phyloP scores from a whole-genome alignment of 2,113 vertebrate species.

The Phoenicopterus ruber region DNA sequence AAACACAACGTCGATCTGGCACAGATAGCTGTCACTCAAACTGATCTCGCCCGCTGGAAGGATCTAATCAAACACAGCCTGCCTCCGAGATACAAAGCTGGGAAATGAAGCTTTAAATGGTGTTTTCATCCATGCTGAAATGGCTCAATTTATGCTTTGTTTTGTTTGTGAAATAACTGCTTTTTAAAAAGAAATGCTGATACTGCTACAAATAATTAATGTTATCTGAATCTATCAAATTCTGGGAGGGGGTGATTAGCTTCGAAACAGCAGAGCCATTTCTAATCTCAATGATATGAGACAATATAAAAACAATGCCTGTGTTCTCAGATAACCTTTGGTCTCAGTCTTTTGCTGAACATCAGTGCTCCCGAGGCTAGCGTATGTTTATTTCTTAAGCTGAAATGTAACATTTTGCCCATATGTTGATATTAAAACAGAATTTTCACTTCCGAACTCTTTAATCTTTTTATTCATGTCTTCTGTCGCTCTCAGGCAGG shows the following conservation, averaged over 20 bases:
- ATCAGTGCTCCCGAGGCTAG: background rate
- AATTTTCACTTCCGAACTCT: background rate
- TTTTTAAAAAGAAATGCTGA: background rate
- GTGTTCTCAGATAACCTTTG: background rate
- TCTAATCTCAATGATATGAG: background rate
- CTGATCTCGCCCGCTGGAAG: background rate
- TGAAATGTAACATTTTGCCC: conserved; percentile 7
- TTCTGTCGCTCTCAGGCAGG: background rate
- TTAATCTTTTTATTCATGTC: conserved; percentile 9
- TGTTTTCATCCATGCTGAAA: background rate
- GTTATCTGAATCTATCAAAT: background rate
- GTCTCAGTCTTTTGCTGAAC: background rate
- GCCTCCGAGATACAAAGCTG: background rate
- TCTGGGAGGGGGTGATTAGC: background rate
- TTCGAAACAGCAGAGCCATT: background rate
- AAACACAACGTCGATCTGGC: background rate
- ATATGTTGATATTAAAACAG: background rate
- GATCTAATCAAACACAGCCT: background rate
- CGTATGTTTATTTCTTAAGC: background rate
- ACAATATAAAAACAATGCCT: background rate
- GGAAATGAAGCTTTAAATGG: background rate
- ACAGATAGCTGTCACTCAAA: background rate
- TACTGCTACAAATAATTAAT: background rate
- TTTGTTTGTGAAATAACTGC: background rate
- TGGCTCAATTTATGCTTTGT: background rate